Conservation (phyloP, 2,113 vertebrate species). For the Eurystomus gularis region DNA sequence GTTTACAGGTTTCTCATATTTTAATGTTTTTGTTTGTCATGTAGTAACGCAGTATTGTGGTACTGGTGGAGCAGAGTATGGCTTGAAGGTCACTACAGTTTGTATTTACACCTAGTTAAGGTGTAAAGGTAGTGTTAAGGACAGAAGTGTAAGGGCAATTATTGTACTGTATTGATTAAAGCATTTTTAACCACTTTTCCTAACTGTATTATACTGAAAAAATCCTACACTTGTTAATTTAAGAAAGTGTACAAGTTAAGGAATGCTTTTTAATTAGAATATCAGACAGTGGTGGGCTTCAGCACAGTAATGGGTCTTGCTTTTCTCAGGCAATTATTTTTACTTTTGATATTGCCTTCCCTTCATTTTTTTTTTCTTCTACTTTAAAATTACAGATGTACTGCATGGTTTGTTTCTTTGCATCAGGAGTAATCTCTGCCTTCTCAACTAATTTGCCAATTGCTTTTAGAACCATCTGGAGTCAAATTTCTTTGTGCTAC, state of each 20-base stretch:
- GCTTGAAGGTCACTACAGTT: background rate
- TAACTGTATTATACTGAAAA: background rate
- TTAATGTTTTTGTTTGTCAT: background rate
- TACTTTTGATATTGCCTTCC: background rate
- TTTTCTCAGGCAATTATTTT: background rate
- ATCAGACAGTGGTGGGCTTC: background rate
- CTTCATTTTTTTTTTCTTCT: background rate
- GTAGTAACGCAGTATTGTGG: background rate
- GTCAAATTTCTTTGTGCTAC: background rate
- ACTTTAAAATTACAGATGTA: background rate
- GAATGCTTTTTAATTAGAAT: background rate
- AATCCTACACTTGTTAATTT: background rate
- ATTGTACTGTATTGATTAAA: background rate
- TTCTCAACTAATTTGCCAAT: background rate
- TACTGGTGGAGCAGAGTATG: background rate
- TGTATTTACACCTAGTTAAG: background rate
- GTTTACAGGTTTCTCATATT: background rate
- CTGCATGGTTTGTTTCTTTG: background rate
- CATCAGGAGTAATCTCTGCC: background rate
- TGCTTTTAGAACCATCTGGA: slow-evolving; percentile 1
- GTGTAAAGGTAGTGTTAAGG: too few relatives aligned
- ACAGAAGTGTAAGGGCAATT: background rate
- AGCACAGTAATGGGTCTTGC: background rate
- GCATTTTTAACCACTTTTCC: background rate
- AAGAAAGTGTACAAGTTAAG: background rate